phyloP scores from a whole-genome alignment of 1,140 invertebrate species.

The Saccostrea cuccullata region DNA sequence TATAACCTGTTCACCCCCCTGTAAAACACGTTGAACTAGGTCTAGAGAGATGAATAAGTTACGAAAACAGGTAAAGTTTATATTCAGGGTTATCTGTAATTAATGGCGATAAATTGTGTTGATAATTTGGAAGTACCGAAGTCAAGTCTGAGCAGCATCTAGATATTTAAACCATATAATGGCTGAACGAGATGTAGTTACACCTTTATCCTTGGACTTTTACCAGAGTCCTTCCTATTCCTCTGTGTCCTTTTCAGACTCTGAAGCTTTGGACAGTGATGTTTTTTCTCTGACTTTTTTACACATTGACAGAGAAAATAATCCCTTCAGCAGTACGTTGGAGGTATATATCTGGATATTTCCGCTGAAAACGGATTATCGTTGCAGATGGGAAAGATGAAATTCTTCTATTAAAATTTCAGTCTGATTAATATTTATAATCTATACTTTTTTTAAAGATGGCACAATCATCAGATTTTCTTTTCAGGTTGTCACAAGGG shows the following conservation, averaged over 20 bases:
- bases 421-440: too few relatives aligned
- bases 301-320: neutral
- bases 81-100: neutral
- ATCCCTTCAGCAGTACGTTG: neutral
- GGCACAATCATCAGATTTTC: too few relatives aligned
- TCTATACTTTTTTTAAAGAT: too few relatives aligned
- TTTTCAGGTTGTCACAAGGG: too few relatives aligned
- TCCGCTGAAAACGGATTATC: too few relatives aligned
- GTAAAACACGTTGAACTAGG: neutral
- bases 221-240: neutral
- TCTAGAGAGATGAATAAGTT: conserved; percentile 11
- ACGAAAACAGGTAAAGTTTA: conserved; percentile 27
- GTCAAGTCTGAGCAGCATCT: neutral
- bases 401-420: too few relatives aligned
- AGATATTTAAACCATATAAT: neutral
- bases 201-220: neutral
- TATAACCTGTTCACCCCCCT: conserved; percentile 4
- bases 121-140: neutral
- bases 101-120: conserved; percentile 15
- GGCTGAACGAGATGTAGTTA: neutral
- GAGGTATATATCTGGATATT: neutral
- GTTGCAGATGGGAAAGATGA: too few relatives aligned
- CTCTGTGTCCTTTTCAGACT: neutral
- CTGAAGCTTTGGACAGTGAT: neutral
- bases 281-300: conserved; percentile 6